phyloP scores from a whole-genome alignment of 2,888 invertebrate species.

The Labia minor region DNA sequence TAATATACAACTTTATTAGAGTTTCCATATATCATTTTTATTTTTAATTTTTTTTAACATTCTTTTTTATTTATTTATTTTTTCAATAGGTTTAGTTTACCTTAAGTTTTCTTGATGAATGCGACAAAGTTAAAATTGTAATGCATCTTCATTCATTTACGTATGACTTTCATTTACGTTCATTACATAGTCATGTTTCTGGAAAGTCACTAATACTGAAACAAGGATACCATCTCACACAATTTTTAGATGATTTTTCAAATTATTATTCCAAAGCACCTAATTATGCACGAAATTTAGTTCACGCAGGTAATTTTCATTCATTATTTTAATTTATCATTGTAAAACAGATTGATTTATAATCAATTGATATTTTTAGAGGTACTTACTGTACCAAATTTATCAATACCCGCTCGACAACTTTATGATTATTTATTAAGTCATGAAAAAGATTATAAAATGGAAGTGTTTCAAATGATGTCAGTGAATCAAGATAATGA shows the following conservation, averaged over 20 bases:
- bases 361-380: slow-evolving; percentile 36
- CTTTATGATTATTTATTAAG: slow-evolving; percentile 58
- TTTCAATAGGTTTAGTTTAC: slow-evolving; percentile 41
- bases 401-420: slow-evolving; percentile 51
- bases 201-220: slow-evolving; percentile 42
- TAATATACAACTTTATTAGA: no score
- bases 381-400: slow-evolving; percentile 44
- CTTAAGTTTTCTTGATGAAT: slow-evolving; percentile 52
- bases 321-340: no score
- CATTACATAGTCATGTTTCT: slow-evolving; percentile 53
- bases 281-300: slow-evolving; percentile 60
- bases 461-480: slow-evolving; percentile 55
- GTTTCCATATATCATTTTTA: no score
- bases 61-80: no score
- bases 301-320: slow-evolving; percentile 48
- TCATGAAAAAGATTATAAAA: slow-evolving; percentile 54
- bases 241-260: slow-evolving; percentile 63
- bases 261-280: slow-evolving; percentile 68
- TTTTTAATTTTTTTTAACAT: no score
- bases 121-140: slow-evolving; percentile 56
- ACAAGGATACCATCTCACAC: slow-evolving; percentile 57
- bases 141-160: slow-evolving; percentile 69
- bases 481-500: slow-evolving; percentile 30
- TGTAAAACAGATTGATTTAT: background rate
- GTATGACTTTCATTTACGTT: slow-evolving; percentile 62